Evolutionary conservation across 2,113 vertebrate species (phyloP).

Genomic region (Galeopterus variegatus): DNA sequence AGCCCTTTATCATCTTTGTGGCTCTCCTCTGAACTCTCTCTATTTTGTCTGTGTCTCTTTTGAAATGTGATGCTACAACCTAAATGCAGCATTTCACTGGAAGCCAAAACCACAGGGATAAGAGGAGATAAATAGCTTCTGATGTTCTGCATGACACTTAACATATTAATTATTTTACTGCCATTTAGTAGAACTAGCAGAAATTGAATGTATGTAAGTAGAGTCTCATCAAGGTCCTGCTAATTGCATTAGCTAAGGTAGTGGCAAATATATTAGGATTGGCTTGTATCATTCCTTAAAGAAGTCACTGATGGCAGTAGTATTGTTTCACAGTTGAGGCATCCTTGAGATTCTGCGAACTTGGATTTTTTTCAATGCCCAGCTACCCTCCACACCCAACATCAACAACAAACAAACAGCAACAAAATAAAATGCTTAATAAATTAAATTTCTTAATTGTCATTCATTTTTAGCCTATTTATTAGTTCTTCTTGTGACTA

Average conservation of each 20-base stretch:
- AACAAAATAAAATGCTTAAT: neutral
- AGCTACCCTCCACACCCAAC: neutral
- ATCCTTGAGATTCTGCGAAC: neutral
- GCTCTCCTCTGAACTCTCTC: constrained; percentile 67
- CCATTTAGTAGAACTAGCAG: neutral
- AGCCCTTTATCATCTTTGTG: constrained; percentile 71
- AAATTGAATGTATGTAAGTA: neutral
- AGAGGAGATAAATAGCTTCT: neutral
- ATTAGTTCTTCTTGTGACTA: neutral
- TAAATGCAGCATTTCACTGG: neutral
- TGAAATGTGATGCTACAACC: constrained; percentile 14
- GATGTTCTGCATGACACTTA: neutral
- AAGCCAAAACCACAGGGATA: neutral
- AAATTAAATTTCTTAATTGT: neutral
- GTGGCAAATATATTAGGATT: neutral
- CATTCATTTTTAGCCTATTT: neutral
- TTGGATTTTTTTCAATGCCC: neutral
- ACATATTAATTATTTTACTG: neutral
- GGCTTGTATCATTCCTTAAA: neutral
- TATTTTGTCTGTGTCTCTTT: constrained; percentile 13
- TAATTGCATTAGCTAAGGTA: neutral
- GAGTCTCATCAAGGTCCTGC: neutral
- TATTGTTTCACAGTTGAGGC: neutral
- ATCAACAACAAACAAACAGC: constrained; percentile 1
- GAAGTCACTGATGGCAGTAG: neutral